Base-by-base conservation (phyloP, 1,140 invertebrate species). In the Neodiprion fabricii region DNA sequence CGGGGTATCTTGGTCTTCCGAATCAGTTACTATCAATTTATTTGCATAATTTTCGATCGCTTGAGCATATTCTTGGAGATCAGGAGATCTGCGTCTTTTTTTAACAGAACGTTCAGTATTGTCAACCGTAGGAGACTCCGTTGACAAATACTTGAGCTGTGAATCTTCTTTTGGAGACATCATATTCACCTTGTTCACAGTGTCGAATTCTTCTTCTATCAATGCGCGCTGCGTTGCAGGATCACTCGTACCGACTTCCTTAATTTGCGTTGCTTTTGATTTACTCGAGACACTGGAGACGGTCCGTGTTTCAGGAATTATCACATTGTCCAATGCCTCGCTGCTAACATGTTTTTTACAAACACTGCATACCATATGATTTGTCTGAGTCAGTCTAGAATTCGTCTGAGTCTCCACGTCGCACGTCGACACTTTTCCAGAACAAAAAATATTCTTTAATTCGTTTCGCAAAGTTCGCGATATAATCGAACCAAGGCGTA, bases 121-220 rank as follows among this genome's bases (percentile, higher is more conserved):
- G 28, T 40, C 28, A 40, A 40, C 28, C 5, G 53, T 61, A 12
- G 53, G 53, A 61, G 53, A 61, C 53, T 61, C 53, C 5, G 53
- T 61, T 17, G 53, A 12, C 53, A 61, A 17, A 17, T 70, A 79
- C 48, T 76, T 78, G 12, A 79, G 65, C 49, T 78, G 79, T 2
- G 76, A 78, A 67, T 80, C 77, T n/a, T 80, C 70, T 48, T 76
- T 70, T 7, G 80, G 67, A 9, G 80, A 77, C n/a, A 80, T 7
- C 11, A 82, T 12, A 23, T 67, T 77, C 4, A 80, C 67, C 9
- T 61, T 61, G n/a, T 61, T 61, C 11, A 17, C 53, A 0, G 53
- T 61, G 53, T 61, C 53, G 5, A 61, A 17, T 61, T 61, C 53
- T 17, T 61, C 53, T 17, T 40, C 28, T 40, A 40, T 1, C 28